Base-by-base conservation (phyloP, 2,797 vertebrate species). In the Hydrolagus colliei region DNA sequence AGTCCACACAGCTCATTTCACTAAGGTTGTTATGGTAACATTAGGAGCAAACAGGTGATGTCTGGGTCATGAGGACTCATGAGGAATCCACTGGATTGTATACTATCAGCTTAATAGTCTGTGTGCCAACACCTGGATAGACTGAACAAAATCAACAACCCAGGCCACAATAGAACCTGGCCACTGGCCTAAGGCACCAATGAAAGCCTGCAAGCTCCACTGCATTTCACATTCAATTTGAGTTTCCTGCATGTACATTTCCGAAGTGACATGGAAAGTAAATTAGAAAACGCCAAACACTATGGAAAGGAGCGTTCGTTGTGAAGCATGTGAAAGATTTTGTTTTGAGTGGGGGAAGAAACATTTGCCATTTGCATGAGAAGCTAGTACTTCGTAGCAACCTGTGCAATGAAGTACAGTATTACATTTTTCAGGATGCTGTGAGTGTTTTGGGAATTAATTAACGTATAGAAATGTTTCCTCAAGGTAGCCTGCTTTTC, bases 21-120 rank as follows among this genome's bases (percentile, higher is more conserved):
- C 63, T 67, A 82, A 82, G 79, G 16, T 82, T 82, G 74, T 59
- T 16, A 52, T 72, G 86, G 75, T 86, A 88, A 87, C 11, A 72
- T 79, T 87, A 90, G 61, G 79, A 90, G 87, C 27, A 72, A 22
- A 85, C 22, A 86, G 76, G 78, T 82, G 79, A 82, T 59, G 79
- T 86, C n/a, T 87, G 61, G n/a, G 22, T 77, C 88, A 85, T 80
- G 86, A 20, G 78, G 78, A 88, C 87, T 87, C 86, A 27, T 0
- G 65, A 73, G 87, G 72, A 85, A 32, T 73, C 59, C 65, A 86
- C 1, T n/a, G 88, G 68, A 73, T 87, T 65, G 88, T 77, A 86
- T 86, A 88, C 86, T 68, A 86, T 85, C 86, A 87, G 9, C 79
- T 87, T 80, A 77, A 73, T 65, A 14, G 9, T 85, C 72, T 65